Evolutionary conservation across 2,888 invertebrate genomes (phyloP).

Genomic region (Tricholauxania praeusta): DNA sequence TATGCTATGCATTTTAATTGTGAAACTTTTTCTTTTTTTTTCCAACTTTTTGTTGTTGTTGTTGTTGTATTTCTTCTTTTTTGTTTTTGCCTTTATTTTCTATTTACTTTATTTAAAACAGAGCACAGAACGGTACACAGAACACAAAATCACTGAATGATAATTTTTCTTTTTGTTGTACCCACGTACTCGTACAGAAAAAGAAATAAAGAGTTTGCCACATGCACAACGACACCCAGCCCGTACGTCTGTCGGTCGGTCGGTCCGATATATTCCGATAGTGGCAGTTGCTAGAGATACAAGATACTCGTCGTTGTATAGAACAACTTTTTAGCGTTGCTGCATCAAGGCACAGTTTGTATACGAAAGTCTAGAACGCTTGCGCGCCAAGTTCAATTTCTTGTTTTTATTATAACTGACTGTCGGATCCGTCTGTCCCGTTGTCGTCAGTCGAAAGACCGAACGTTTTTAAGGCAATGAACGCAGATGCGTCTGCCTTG

Average conservation of each 20-base stretch:
- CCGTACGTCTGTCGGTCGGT: neutral
- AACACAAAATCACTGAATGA: slow-evolving; percentile 20
- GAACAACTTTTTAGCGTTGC: neutral
- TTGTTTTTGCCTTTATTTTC: slow-evolving; percentile 5
- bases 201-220: slow-evolving; percentile 27
- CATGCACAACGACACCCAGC: slow-evolving; percentile 27
- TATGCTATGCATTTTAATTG: slow-evolving; percentile 18
- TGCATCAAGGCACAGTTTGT: neutral
- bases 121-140: slow-evolving; percentile 12
- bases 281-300: slow-evolving; percentile 22
- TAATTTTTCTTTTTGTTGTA: slow-evolving; percentile 17
- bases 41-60: neutral
- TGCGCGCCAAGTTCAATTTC: slow-evolving; percentile 35
- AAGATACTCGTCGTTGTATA: slow-evolving; percentile 19
- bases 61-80: neutral
- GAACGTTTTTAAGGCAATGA: too few species aligned
- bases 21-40: slow-evolving; percentile 30
- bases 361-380: slow-evolving; percentile 28
- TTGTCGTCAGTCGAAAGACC: neutral
- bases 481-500: too few species aligned
- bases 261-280: slow-evolving; percentile 7
- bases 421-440: neutral
- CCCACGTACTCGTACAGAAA: slow-evolving; percentile 16
- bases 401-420: slow-evolving; percentile 17
- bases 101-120: slow-evolving; percentile 31